A percentile compares a stretch with the other conserved stretches of the same genome.
Evolutionary conservation across 2,113 vertebrate genomes (phyloP).

Genomic region (Clinocottus analis): DNA sequence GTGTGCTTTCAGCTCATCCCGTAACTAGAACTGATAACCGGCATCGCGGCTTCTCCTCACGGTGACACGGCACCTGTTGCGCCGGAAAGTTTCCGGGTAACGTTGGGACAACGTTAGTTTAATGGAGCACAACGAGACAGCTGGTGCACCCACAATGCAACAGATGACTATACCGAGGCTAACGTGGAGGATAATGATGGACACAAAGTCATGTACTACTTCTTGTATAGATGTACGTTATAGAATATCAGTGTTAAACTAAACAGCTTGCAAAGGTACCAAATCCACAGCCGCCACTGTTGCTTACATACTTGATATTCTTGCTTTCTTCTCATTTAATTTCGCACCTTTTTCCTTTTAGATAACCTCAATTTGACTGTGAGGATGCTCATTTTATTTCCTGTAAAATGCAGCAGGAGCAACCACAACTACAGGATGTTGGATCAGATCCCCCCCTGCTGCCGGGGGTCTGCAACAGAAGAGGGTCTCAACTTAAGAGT

Average conservation of each 20-base stretch:
- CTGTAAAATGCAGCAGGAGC: no score
- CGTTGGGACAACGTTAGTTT: background rate
- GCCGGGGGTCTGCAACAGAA: background rate
- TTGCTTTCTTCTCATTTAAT: background rate
- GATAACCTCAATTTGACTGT: background rate
- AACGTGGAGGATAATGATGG: no score
- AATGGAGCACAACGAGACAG: background rate
- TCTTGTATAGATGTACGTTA: no score
- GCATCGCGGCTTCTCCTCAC: background rate
- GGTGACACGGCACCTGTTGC: no score
- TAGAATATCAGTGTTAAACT: no score
- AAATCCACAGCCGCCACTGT: no score
- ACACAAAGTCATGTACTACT: no score
- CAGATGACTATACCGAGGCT: no score
- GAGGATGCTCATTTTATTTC: background rate
- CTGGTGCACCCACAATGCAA: conserved; percentile 3
- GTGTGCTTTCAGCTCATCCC: background rate
- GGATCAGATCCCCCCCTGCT: background rate
- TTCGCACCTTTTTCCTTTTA: background rate
- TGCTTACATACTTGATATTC: background rate
- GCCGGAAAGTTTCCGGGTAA: background rate
- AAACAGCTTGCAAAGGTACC: no score
- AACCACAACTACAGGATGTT: background rate
- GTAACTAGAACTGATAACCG: background rate
- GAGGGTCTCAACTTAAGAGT: conserved; percentile 41